These are phyloP conservation scores for Anser cygnoides DNA, from an alignment of 2,113 vertebrate species.

Conservation along the genomic window DNA sequence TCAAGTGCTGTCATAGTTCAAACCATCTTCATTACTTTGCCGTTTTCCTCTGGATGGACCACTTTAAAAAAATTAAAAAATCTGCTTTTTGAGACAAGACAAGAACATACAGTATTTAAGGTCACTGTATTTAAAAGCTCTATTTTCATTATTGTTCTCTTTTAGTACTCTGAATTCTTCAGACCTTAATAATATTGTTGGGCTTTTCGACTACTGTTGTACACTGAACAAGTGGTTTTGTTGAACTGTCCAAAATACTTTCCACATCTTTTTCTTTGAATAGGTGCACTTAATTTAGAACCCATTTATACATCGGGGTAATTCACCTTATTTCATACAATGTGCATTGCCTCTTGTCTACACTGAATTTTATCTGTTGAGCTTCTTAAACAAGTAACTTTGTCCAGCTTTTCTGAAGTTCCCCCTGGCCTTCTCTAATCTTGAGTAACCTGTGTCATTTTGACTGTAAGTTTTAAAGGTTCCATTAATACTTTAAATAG, in stretches of 20 bases:
- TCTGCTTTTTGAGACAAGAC: not conserved
- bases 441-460: conserved; percentile 1
- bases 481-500: conserved; percentile 52
- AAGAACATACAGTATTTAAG: conserved; percentile 4
- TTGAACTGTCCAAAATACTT: conserved; percentile 54
- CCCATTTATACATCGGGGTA: conserved; percentile 4
- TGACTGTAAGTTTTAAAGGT: conserved; percentile 60
- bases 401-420: conserved; percentile 49
- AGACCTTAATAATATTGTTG: conserved; percentile 39
- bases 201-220: conserved; percentile 13
- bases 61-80: not conserved
- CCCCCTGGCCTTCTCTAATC: conserved; percentile 21
- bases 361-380: conserved; percentile 50
- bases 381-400: conserved; percentile 36
- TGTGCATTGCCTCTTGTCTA: conserved; percentile 27
- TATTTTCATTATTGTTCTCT: conserved; percentile 39
- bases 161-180: not conserved
- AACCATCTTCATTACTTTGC: conserved; percentile 31
- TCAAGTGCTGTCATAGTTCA: not conserved
- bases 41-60: not conserved
- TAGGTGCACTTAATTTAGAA: conserved; percentile 62
- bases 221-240: conserved; percentile 36
- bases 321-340: conserved; percentile 40
- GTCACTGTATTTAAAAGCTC: conserved; percentile 20
- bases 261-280: conserved; percentile 52